Evolutionary conservation across 1,140 invertebrate species (phyloP), one percentile per base, ranked within the genome.

Genomic region (Drosophila nikananu): DNA sequence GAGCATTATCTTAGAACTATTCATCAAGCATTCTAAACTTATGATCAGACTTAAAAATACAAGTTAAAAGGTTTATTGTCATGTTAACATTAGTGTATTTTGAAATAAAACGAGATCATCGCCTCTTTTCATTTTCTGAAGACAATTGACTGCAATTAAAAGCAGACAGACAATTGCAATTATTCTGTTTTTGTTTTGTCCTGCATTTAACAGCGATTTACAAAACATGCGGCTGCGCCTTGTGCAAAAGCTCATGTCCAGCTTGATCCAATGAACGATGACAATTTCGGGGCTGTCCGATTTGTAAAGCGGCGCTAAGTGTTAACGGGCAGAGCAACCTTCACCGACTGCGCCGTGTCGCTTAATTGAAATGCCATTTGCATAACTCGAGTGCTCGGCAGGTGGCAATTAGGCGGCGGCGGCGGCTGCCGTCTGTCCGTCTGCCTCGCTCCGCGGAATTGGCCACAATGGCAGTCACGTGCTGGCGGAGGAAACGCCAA

Each of bases 301-400:
- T 77, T 84, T 84, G 70, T 78, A 74, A 86, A 71, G 67, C 46
- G 67, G 46, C 70, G 54, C 52, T 73, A 80, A 78, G 74, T 77
- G 81, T 75, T 87, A 75, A 84, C 77, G 80, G 81, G 67, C 77
- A 73, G 77, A 64, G 61, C 81, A 81, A 89, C 83, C 84, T 89
- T 87, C 81, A 80, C 55, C 73, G 60, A 76, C 72, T 74, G 86
- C 81, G 49, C 55, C 63, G 60, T 77, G 49, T 66, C 70, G 60
- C 83, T 90, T 87, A 87, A 90, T 87, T 87, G 84, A 87, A 84
- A 81, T 81, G 74, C 84, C 84, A 87, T 87, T 87, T 87, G 86
- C 84, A 87, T 79, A 80, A 87, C 70, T 74, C 68, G 37, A 52
- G 30, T 41, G 25, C 37, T 55, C 30, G 46, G 15, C 48, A 32